Conservation (phyloP, 2,888 invertebrate genomes). For the Eilema griseolum region DNA sequence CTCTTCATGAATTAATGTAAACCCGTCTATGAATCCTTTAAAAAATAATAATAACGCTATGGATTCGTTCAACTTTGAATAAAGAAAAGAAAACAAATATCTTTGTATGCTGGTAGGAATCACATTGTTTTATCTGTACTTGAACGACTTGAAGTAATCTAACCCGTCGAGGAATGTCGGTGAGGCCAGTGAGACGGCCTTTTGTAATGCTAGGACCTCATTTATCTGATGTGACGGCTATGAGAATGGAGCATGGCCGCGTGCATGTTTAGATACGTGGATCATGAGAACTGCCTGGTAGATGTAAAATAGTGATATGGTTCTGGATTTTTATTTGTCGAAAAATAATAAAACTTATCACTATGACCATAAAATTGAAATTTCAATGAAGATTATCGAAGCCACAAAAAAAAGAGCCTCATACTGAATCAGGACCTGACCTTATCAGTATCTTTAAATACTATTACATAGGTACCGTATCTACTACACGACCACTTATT, state of each 20-base stretch:
- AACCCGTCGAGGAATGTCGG: constrained; percentile 72
- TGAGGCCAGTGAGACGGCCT: constrained; percentile 63
- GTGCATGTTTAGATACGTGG: constrained; percentile 52
- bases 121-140: constrained; percentile 62
- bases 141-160: constrained; percentile 59
- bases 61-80: neutral
- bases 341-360: too few species aligned
- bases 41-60: neutral
- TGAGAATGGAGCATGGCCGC: constrained; percentile 60
- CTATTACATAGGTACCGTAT: too few species aligned
- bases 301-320: too few species aligned
- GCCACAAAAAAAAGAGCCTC: too few species aligned
- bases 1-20: neutral
- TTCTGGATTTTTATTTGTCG: too few species aligned
- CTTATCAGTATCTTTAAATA: too few species aligned
- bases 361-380: too few species aligned
- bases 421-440: too few species aligned
- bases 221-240: constrained; percentile 74
- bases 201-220: constrained; percentile 69
- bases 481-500: too few species aligned
- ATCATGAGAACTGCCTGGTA: constrained; percentile 50
- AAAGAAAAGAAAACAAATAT: neutral
- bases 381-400: too few species aligned
- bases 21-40: neutral
- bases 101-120: constrained; percentile 14